phyloP scores from a whole-genome alignment of 1,140 invertebrate genomes.

The Sitobion miscanthi region DNA sequence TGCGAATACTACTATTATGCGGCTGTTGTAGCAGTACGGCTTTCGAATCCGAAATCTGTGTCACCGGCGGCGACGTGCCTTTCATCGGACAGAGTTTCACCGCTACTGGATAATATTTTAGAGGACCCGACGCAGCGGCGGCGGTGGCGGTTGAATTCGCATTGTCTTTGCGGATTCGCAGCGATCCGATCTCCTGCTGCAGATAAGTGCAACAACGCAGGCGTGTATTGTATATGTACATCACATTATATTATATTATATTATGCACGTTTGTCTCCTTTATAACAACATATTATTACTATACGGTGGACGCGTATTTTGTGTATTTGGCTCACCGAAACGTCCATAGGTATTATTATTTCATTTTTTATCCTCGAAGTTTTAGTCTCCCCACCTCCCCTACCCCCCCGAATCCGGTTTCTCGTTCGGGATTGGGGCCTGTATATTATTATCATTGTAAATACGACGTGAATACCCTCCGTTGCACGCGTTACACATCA shows the following conservation, averaged over 20 bases:
- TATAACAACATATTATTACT: neutral
- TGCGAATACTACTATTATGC: neutral
- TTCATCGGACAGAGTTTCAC: conserved; percentile 26
- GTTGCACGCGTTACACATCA: neutral
- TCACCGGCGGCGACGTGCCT: neutral
- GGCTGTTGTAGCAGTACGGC: neutral
- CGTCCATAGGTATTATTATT: neutral
- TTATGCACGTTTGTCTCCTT: conserved; percentile 19
- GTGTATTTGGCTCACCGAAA: neutral
- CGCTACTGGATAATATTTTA: neutral
- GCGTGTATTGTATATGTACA: neutral
- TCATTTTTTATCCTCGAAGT: neutral
- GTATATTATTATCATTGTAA: neutral
- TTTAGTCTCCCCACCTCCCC: neutral
- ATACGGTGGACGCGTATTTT: neutral
- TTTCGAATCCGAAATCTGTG: conserved; percentile 30
- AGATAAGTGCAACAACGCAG: neutral
- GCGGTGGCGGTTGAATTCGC: neutral
- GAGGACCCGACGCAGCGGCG: neutral
- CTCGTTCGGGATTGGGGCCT: neutral
- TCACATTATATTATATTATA: neutral
- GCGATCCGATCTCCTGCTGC: neutral
- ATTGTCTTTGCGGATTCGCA: neutral
- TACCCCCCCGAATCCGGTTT: neutral
- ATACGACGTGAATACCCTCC: neutral